Percentiles rank a stretch among this genome's conserved stretches.
These are phyloP conservation scores for Heliocidaris erythrogramma DNA, from an alignment of 35 echinoderm and acorn worm species.

Conservation along the genomic window DNA sequence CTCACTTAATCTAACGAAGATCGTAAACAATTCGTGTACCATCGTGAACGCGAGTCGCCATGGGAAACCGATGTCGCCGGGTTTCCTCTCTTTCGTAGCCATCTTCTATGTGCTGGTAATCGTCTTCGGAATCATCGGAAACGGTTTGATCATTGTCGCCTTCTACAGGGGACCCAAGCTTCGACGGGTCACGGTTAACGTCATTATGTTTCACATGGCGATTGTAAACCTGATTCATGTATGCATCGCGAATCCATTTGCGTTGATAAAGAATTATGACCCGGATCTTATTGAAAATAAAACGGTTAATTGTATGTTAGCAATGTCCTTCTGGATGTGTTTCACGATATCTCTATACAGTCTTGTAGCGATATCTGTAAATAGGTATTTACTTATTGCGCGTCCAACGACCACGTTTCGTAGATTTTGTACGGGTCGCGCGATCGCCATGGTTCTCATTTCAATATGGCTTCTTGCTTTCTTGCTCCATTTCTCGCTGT, in stretches of 20 bases:
- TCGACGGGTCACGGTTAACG: conserved; percentile 22
- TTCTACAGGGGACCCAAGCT: conserved; percentile 31
- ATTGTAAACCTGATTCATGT: conserved; percentile 20
- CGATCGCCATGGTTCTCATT: background rate
- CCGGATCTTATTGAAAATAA: conserved; percentile 26
- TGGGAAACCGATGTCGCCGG: background rate
- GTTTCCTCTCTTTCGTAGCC: background rate
- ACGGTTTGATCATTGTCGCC: conserved; percentile 24
- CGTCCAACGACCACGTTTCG: conserved; percentile 29
- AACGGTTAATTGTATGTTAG: background rate
- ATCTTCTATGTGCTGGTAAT: background rate
- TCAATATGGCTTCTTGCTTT: conserved; percentile 34
- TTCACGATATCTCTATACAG: conserved; percentile 34
- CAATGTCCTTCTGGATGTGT: conserved; percentile 42
- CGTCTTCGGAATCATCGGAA: conserved; percentile 36
- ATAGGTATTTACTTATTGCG: conserved; percentile 40
- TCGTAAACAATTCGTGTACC: background rate
- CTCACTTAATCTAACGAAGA: conserved; percentile 3
- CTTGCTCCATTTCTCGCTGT: conserved; percentile 17
- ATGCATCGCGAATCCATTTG: conserved; percentile 29
- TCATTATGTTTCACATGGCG: conserved; percentile 44
- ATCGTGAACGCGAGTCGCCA: background rate
- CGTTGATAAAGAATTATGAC: conserved; percentile 21
- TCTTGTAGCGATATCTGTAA: conserved; percentile 28
- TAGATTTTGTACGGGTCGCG: background rate